These are phyloP conservation scores for Ibidorhyncha struthersii DNA, from an alignment of 2,113 vertebrate genomes.

Conservation along the genomic window DNA sequence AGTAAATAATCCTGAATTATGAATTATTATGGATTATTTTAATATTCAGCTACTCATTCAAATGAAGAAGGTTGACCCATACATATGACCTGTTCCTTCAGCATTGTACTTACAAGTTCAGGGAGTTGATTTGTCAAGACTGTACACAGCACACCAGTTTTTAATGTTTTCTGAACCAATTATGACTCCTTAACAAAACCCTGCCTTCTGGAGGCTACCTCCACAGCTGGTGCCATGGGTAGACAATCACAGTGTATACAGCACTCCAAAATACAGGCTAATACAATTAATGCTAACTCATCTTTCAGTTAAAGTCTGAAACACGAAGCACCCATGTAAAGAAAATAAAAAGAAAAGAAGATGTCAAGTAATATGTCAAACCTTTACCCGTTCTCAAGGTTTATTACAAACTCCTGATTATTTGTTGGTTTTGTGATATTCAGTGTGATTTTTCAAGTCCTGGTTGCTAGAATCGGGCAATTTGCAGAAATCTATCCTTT, in stretches of 20 bases:
- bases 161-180: not conserved
- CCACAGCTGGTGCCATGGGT: not conserved
- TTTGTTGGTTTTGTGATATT: not conserved
- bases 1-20: not conserved
- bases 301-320: not conserved
- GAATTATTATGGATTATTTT: not conserved
- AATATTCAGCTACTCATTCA: not conserved
- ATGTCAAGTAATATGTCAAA: not conserved
- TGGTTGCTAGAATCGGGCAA: not conserved
- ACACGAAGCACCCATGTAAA: rapidly evolving
- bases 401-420: not conserved
- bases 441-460: not conserved
- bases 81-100: not conserved
- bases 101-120: not conserved
- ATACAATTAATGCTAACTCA: not conserved
- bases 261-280: rapidly evolving
- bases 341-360: not conserved
- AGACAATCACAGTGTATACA: not conserved
- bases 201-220: not conserved
- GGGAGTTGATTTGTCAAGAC: not conserved
- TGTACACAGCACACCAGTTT: not conserved
- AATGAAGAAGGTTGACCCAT: not conserved
- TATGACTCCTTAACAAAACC: not conserved
- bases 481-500: not conserved
- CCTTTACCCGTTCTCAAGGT: not conserved